These are phyloP conservation scores for Megathymus violae DNA, from an alignment of 1,140 invertebrate species.

Conservation along the genomic window DNA sequence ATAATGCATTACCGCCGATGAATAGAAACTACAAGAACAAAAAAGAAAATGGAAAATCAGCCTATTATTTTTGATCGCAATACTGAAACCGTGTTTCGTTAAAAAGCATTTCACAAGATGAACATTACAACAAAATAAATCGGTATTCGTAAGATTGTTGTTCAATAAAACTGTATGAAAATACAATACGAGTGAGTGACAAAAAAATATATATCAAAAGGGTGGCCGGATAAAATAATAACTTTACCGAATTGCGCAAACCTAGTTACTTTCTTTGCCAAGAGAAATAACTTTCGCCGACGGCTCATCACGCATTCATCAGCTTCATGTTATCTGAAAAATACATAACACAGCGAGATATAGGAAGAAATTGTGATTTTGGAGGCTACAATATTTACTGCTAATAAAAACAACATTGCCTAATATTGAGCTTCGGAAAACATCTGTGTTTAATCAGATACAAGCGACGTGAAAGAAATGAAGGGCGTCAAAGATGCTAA, in stretches of 20 bases:
- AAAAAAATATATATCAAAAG: constrained; percentile 31
- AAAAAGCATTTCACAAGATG: no score
- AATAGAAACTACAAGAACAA: no score
- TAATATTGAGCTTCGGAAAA: background rate
- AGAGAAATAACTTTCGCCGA: constrained; percentile 37
- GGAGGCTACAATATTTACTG: constrained; percentile 21
- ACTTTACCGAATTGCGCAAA: constrained; percentile 31
- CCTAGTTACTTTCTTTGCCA: constrained; percentile 35
- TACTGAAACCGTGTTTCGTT: no score
- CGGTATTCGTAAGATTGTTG: background rate
- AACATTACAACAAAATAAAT: background rate
- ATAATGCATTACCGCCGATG: no score
- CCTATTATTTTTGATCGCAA: no score
- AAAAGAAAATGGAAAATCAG: no score
- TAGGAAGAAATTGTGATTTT: constrained; percentile 19
- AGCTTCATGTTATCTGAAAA: constrained; percentile 37
- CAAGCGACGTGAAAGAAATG: background rate
- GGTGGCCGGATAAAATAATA: constrained; percentile 33
- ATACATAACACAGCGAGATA: constrained; percentile 28
- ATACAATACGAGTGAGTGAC: constrained; percentile 14
- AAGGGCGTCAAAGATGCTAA: no score
- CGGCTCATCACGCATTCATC: constrained; percentile 32
- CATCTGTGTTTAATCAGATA: background rate
- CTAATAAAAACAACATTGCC: constrained; percentile 22
- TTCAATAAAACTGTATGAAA: constrained; percentile 9